Evolutionary conservation across 2,113 vertebrate species (phyloP).

Genomic region (Callaeas wilsoni): DNA sequence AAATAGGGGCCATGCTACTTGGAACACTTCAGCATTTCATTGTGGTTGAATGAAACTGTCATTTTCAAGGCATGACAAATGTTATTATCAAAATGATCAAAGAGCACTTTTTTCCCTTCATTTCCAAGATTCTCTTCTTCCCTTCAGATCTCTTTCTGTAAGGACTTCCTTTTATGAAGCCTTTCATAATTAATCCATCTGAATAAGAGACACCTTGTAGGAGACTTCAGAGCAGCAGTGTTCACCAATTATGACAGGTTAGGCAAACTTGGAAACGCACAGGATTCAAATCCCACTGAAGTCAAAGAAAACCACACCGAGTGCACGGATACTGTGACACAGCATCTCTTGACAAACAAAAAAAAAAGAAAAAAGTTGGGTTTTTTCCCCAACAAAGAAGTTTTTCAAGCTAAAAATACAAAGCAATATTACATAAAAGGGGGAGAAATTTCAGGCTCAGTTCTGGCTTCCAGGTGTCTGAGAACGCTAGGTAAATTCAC

Average conservation of each 20-base stretch:
- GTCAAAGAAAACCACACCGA: not conserved
- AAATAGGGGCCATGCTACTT: not conserved
- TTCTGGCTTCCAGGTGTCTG: not conserved
- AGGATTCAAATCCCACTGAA: not conserved
- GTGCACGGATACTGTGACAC: not conserved
- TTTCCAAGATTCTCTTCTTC: not conserved
- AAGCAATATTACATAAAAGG: not conserved
- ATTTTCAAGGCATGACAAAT: not conserved
- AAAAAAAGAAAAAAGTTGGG: not conserved
- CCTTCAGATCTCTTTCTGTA: not conserved
- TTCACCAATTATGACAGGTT: not conserved
- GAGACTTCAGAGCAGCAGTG: not conserved
- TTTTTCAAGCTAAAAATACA: not conserved
- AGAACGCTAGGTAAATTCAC: not conserved
- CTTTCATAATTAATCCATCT: not conserved
- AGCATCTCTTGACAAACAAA: not conserved
- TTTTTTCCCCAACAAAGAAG: not conserved
- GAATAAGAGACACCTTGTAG: not conserved
- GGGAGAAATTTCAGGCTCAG: not conserved
- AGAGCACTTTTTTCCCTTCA: not conserved
- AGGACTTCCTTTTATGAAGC: not conserved
- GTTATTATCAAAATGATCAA: not conserved
- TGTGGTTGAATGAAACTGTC: not conserved
- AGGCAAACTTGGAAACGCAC: not conserved
- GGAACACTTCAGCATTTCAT: not conserved